phyloP scores from a whole-genome alignment of 2,113 vertebrate species.

The Cranoglanis bouderius region DNA sequence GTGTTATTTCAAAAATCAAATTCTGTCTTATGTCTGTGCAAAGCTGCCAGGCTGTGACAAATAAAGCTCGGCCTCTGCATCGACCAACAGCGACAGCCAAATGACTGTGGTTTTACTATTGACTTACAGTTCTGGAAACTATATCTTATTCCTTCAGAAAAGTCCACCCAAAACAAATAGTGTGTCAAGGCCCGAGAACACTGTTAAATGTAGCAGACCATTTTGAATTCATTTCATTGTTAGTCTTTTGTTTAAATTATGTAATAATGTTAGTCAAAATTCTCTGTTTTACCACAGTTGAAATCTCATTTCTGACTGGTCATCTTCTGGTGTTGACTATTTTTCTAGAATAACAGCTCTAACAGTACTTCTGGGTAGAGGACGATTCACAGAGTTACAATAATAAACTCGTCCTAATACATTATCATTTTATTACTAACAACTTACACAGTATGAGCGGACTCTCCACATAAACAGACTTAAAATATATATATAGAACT shows the following conservation, averaged over 20 bases:
- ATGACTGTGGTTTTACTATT: conserved; percentile 18
- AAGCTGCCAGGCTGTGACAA: conserved; percentile 20
- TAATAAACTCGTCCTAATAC: background rate
- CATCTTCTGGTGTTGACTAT: background rate
- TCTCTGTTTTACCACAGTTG: background rate
- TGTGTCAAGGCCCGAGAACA: background rate
- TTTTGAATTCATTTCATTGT: background rate
- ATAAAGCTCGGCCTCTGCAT: background rate
- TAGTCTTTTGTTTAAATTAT: background rate
- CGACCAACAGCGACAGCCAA: background rate
- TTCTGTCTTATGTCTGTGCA: background rate
- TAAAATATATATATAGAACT: background rate
- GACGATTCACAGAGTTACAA: background rate
- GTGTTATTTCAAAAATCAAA: conserved; percentile 33
- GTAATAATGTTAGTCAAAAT: background rate
- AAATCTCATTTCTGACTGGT: background rate
- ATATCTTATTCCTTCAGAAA: background rate
- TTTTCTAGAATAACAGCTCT: background rate
- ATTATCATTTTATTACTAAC: background rate
- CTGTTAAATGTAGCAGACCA: background rate
- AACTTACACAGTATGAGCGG: background rate
- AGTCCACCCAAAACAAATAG: background rate
- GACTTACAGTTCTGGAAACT: background rate
- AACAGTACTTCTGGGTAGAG: background rate
- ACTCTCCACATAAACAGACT: no score